Conservation (phyloP, 2,113 vertebrate genomes). For the Xenus cinereus region DNA sequence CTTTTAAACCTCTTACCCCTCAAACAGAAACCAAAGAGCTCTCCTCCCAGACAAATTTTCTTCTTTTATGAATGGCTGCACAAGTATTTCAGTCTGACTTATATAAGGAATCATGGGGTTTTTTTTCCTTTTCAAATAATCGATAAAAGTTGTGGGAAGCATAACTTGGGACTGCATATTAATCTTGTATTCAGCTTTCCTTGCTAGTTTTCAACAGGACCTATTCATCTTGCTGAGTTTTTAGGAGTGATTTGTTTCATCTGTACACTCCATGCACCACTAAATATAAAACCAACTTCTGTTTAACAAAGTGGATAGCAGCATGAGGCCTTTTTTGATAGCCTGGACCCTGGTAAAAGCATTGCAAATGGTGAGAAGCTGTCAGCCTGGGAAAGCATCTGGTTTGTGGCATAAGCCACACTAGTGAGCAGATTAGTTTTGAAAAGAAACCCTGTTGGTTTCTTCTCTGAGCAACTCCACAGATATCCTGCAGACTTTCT, state of each 20-base stretch:
- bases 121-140: constrained; percentile 65
- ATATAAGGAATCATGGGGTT: constrained; percentile 40
- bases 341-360: constrained; percentile 4
- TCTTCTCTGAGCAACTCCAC: background rate
- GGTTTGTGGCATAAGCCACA: background rate
- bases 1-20: background rate
- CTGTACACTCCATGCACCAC: constrained; percentile 59
- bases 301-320: constrained; percentile 71
- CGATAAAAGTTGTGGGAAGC: constrained; percentile 73
- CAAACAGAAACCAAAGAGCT: constrained; percentile 18
- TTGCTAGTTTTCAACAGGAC: constrained; percentile 65
- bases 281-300: constrained; percentile 74
- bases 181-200: constrained; percentile 70
- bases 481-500: background rate
- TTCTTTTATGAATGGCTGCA: constrained; percentile 56
- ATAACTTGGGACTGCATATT: constrained; percentile 76
- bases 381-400: background rate
- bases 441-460: background rate
- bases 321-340: constrained; percentile 34
- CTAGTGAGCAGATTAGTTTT: background rate
- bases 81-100: constrained; percentile 65
- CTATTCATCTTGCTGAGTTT: constrained; percentile 72
- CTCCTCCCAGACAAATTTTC: constrained; percentile 30
- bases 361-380: background rate
- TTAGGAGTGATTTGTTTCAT: constrained; percentile 73